Conservation (phyloP, 2,888 invertebrate genomes). For the Dasypolia templi region DNA sequence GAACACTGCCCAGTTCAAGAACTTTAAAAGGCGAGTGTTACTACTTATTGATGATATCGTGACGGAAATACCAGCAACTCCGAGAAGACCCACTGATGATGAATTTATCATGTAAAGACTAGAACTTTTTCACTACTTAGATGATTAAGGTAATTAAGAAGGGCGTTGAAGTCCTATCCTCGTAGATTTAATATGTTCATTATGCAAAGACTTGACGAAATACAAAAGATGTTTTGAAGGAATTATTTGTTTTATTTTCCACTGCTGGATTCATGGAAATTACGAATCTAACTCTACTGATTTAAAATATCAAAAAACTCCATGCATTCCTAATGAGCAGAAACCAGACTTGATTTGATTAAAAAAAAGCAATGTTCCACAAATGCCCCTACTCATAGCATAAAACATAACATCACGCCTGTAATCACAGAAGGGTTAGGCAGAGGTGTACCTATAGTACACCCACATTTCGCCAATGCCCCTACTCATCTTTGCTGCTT, state of each 20-base stretch:
- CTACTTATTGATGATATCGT: constrained; percentile 63
- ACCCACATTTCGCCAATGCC: no score
- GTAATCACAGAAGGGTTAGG: no score
- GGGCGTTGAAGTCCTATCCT: background rate
- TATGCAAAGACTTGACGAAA: constrained; percentile 1
- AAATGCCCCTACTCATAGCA: no score
- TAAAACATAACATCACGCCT: no score
- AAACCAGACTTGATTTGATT: background rate
- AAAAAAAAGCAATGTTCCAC: background rate
- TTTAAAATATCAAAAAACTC: background rate
- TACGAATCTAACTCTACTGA: background rate
- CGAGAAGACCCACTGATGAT: constrained; percentile 11
- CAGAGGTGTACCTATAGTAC: no score
- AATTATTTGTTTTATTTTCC: background rate
- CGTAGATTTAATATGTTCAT: constrained; percentile 18
- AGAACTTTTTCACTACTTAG: constrained; percentile 3
- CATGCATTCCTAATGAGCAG: background rate
- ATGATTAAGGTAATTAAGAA: constrained; percentile 14
- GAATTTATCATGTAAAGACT: constrained; percentile 38
- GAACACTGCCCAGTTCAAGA: constrained; percentile 66
- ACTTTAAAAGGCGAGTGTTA: constrained; percentile 68
- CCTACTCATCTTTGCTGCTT: background rate
- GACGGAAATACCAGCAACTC: constrained; percentile 42
- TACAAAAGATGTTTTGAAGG: background rate
- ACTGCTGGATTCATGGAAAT: background rate